Evolutionary conservation across 2,797 vertebrate species (phyloP).

Genomic region (Chaetodon trifasciatus): DNA sequence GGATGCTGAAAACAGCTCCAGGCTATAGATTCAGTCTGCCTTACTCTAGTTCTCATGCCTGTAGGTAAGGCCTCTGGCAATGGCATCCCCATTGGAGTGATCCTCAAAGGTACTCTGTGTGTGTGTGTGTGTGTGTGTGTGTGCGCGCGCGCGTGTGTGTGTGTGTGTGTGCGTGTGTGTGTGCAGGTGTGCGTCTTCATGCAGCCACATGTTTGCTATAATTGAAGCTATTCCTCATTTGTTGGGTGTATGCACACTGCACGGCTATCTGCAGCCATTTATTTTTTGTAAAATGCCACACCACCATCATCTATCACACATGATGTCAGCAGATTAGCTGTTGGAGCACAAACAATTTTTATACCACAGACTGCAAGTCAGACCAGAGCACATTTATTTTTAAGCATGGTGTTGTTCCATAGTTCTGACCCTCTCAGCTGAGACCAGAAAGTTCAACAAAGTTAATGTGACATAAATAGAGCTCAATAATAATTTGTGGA

Average conservation of each 20-base stretch:
- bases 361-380: constrained; percentile 8
- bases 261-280: constrained; percentile 30
- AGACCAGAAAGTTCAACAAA: constrained; percentile 15
- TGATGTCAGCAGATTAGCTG: constrained; percentile 39
- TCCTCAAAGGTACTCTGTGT: constrained; percentile 47
- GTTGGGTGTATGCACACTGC: constrained; percentile 10
- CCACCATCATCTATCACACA: constrained; percentile 34
- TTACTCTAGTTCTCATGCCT: constrained; percentile 55
- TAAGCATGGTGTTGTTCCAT: neutral
- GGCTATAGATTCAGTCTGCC: constrained; percentile 57
- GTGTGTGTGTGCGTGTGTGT: constrained; percentile 9
- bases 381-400: constrained; percentile 27
- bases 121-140: constrained; percentile 2
- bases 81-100: constrained; percentile 21
- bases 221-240: constrained; percentile 44
- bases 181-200: constrained; percentile 6
- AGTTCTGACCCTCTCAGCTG: neutral
- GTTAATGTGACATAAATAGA: neutral
- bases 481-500: too few species aligned
- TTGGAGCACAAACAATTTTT: constrained; percentile 24
- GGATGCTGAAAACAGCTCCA: constrained; percentile 56
- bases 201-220: constrained; percentile 32
- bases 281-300: constrained; percentile 31
- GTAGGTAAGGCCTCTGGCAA: constrained; percentile 65
- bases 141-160: constrained; percentile 18